Evolutionary conservation across 2,797 vertebrate species (phyloP), one percentile per base, ranked within the genome.

Genomic region (Chelon auratus): DNA sequence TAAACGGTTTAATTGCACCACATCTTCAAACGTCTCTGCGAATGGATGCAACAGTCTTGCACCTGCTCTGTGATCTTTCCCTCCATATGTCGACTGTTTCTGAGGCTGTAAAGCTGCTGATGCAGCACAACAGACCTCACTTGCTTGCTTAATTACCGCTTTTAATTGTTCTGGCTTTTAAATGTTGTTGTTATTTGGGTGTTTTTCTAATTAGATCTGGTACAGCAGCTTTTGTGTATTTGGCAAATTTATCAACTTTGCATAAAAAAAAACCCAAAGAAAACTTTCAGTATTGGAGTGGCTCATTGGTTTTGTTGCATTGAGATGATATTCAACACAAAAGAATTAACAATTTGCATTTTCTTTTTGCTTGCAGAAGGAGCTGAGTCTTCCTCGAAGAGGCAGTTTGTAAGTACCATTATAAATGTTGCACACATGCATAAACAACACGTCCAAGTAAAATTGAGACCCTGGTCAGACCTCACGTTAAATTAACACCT

Each of bases 331-430:
- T 9, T 26, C 12, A 51, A 43, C 17, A 17, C 4, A 5, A 17
- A 60, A 26, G 14, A 24, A 48, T 18, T 45, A 1, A 5, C 30
- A 33, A 8, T 33, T 33, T 33, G 30, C 30, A 33, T 67, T 75
- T 15, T 86, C 47, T 68, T 90, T 87, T 93, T 68, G 80, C 85
- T 95, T 91, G 10, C 97, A 99, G 97, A 99, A 99, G 79, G 98
- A 99, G 88, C 87, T 99, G 93, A 99, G 98, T 88, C 97, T 99
- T 89, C 98, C 98, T 60, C 95, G 98, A 94, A 96, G 97, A 94
- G 98, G 97, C 93, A 99, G 97, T 93, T 83, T 99, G 98, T 99
- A 94, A 99, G 98, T 99, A 97, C 24, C 75, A 17, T n/a, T 63
- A 22, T 73, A 20, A 68, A 80, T 81, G 9, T 89, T 80, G 20